Evolutionary conservation across 2,888 invertebrate species (phyloP), one percentile per base, ranked within the genome.

Genomic region (Mamestra brassicae): DNA sequence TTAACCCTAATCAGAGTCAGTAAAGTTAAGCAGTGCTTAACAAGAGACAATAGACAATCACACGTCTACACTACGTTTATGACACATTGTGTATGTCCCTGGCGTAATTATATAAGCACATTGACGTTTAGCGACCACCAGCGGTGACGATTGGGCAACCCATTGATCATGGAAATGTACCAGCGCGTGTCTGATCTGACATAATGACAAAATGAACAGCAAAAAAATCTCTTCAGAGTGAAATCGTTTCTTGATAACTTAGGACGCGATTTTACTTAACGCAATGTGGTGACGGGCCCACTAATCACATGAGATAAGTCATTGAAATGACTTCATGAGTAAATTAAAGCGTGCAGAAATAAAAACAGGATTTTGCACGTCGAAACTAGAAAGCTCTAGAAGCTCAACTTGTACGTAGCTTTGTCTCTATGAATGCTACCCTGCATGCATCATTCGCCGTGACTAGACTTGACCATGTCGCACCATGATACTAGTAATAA

Each of bases 1-100:
- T 75, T 69, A 76, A 82, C 71, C 82, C 42, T 84, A 83, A 85
- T 85, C 76, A 84, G 58, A 77, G 70, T 52, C 70, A 74, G 72
- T 84, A 66, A 77, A 74, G 65, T 69, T 79, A 76, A 81, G 60
- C 26, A 67, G 72, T 60, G 55, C 62, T 71, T 61, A 74, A 82
- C 68, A 34, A 84, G 77, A 85, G 64, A 86, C 85, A 85, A 85
- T 85, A 85, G 85, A 83, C 78, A 34, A 83, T 85, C 67, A 64
- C 57, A 66, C 54, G 82, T 82, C 65, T 52, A 71, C 76, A 82
- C 61, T 74, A 55, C 66, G 65, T 86, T 85, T 83, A 85, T 74
- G 80, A 73, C 80, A 82, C 80, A 83, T 82, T 76, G 85, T 84
- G 65, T 45, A 55, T 57, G 64, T 47, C 38, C 66, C 10, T 55